Percentiles rank a stretch among this genome's conserved stretches.
Conservation (phyloP, 1,140 invertebrate genomes). For the Parasteatoda tepidariorum region DNA sequence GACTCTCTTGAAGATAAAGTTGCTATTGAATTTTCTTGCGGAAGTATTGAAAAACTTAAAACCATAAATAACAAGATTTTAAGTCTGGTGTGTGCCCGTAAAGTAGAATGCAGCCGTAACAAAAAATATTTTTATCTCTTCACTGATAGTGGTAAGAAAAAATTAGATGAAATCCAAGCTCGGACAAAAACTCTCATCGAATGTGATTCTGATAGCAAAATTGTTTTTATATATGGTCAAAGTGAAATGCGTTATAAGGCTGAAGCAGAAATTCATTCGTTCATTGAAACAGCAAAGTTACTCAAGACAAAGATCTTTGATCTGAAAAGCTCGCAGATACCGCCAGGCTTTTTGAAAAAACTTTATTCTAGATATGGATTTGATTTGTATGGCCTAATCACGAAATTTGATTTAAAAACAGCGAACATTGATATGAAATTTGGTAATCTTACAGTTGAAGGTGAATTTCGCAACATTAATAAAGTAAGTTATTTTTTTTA, state of each 20-base stretch:
- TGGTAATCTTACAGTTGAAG: too few relatives aligned
- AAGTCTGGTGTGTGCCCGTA: background rate
- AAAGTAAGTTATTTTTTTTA: too few relatives aligned
- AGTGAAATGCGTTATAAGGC: background rate
- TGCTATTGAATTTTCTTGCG: background rate
- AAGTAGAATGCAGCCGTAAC: background rate
- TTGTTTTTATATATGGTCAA: constrained; percentile 37
- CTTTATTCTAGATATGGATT: constrained; percentile 43
- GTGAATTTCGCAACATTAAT: too few relatives aligned
- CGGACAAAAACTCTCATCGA: constrained; percentile 8
- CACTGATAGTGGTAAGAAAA: background rate
- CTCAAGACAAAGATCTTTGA: background rate
- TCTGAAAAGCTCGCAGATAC: constrained; percentile 2
- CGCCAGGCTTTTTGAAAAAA: constrained; percentile 40
- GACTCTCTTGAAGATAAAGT: background rate
- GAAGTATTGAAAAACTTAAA: background rate
- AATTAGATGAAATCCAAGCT: background rate
- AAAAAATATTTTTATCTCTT: constrained; percentile 8
- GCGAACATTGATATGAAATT: constrained; percentile 23
- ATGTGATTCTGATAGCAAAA: background rate
- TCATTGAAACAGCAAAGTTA: background rate
- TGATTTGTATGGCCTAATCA: constrained; percentile 23
- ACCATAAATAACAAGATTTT: background rate
- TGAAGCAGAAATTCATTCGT: constrained; percentile 7
- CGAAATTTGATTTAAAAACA: background rate